Conservation (phyloP, 2,113 vertebrate genomes). For the Anolis sagrei region DNA sequence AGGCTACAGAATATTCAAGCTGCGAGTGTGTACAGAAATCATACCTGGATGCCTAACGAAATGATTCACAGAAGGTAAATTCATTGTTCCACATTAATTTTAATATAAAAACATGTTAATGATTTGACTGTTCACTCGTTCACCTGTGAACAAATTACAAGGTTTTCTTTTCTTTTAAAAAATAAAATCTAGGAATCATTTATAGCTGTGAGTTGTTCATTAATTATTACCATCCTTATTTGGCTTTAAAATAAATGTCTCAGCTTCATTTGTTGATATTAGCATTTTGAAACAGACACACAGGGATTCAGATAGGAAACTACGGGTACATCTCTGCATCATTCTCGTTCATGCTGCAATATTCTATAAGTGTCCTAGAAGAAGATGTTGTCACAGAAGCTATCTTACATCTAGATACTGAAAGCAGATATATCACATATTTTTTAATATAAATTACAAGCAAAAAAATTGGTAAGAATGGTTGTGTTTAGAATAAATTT, state of each 20-base stretch:
- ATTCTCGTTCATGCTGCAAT: not conserved
- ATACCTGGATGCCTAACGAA: not conserved
- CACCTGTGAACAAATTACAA: conserved; percentile 44
- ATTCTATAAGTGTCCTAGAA: not conserved
- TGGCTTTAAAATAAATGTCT: conserved; percentile 29
- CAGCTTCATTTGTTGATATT: conserved; percentile 39
- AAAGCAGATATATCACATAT: not conserved
- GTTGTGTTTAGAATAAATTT: not conserved
- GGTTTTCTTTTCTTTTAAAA: conserved; percentile 5
- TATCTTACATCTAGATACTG: not conserved
- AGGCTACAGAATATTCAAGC: not conserved
- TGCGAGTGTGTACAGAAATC: conserved; percentile 19
- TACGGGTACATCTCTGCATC: not conserved
- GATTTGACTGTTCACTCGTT: conserved; percentile 39
- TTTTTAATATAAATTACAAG: not conserved
- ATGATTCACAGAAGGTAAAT: conserved; percentile 35
- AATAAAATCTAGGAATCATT: conserved; percentile 29
- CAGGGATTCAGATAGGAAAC: not conserved
- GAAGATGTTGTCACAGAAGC: not conserved
- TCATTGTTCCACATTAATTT: conserved; percentile 52
- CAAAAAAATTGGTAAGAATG: not conserved
- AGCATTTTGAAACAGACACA: conserved; percentile 34
- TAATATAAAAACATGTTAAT: conserved; percentile 13
- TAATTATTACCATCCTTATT: conserved; percentile 4
- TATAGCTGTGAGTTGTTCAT: not conserved